phyloP scores from a whole-genome alignment of 2,797 vertebrate species.

The Pteropus rufus region DNA sequence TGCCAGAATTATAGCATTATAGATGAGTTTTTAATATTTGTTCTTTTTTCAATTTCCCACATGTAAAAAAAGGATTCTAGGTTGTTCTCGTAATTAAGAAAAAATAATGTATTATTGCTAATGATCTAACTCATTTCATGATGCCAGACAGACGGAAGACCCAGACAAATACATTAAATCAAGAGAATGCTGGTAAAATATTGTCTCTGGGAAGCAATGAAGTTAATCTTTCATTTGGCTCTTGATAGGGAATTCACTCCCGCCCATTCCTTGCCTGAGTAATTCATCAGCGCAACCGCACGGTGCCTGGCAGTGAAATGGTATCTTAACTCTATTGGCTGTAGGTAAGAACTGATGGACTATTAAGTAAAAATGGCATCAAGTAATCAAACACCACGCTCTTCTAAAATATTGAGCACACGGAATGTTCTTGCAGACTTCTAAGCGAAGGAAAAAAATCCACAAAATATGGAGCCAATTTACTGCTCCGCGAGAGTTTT shows the following conservation, averaged over 20 bases:
- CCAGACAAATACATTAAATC: conserved; percentile 67
- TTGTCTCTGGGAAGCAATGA: conserved; percentile 55
- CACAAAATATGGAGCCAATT: conserved; percentile 32
- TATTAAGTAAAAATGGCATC: conserved; percentile 54
- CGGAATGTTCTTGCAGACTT: background rate
- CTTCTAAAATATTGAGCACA: background rate
- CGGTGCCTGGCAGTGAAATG: conserved; percentile 56
- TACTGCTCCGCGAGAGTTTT: background rate
- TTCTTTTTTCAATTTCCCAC: conserved; percentile 4
- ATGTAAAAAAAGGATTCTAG: background rate
- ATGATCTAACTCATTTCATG: background rate
- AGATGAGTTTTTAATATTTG: background rate
- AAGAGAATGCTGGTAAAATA: conserved; percentile 61
- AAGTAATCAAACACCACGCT: conserved; percentile 30
- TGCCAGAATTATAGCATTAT: background rate
- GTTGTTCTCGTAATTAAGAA: background rate
- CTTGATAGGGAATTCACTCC: background rate
- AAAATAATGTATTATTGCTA: background rate
- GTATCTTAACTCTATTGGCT: conserved; percentile 51
- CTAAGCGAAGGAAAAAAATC: conserved; percentile 23
- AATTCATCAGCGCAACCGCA: conserved; percentile 33
- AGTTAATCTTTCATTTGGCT: conserved; percentile 61
- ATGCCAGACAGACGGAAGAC: background rate
- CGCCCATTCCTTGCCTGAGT: background rate
- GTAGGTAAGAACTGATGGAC: conserved; percentile 30